Conservation (phyloP, 2,888 invertebrate species). For the Sycophila texana region DNA sequence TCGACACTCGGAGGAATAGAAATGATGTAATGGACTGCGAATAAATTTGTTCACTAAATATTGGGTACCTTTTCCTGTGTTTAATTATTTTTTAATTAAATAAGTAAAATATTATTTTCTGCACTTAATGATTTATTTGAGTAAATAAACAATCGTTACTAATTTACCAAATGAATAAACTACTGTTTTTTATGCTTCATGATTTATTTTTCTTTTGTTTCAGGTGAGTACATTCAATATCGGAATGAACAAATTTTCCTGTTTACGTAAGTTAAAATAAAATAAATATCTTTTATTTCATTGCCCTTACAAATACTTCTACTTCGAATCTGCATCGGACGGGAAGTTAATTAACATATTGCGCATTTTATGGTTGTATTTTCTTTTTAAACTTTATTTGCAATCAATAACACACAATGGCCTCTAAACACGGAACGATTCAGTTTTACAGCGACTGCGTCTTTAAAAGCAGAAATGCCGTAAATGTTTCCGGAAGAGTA, state of each 20-base stretch:
- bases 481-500: neutral
- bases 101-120: too few species aligned
- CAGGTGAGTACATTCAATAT: conserved; percentile 31
- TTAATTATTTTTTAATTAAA: neutral
- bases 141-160: too few species aligned
- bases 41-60: too few species aligned
- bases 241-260: neutral
- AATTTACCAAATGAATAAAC: neutral
- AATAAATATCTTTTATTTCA: neutral
- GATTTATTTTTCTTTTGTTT: conserved; percentile 24
- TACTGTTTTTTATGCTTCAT: conserved; percentile 6
- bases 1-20: neutral
- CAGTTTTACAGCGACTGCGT: neutral
- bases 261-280: conserved; percentile 24
- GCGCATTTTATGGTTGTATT: neutral
- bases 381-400: neutral
- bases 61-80: too few species aligned
- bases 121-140: neutral
- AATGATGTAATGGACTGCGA: too few species aligned
- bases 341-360: conserved; percentile 12
- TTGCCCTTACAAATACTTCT: too few species aligned
- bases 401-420: neutral
- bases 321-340: too few species aligned
- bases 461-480: conserved; percentile 7
- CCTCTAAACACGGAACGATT: neutral